A percentile compares a stretch with the other conserved stretches of the same genome.
phyloP scores from a whole-genome alignment of 2,888 invertebrate genomes.

The Oconnorella tubifera region DNA sequence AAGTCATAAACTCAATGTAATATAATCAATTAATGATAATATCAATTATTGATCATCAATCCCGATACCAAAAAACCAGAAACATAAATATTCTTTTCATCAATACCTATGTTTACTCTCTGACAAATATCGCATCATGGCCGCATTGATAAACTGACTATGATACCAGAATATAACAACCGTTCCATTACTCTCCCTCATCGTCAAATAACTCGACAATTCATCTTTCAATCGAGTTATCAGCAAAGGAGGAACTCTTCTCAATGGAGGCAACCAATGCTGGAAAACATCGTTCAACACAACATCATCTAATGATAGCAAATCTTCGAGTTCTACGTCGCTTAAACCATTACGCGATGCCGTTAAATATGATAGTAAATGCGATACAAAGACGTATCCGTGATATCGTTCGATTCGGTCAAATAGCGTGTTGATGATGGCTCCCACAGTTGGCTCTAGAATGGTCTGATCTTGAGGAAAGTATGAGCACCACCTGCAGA shows the following conservation, averaged over 20 bases:
- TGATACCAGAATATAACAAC: constrained; percentile 40
- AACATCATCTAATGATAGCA: constrained; percentile 36
- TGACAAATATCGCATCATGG: constrained; percentile 32
- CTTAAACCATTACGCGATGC: constrained; percentile 39
- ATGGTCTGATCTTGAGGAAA: constrained; percentile 18
- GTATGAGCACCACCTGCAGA: constrained; percentile 38
- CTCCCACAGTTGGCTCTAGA: constrained; percentile 38
- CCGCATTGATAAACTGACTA: constrained; percentile 36
- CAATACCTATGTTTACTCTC: constrained; percentile 17
- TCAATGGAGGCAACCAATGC: constrained; percentile 43
- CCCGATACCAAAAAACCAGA: too few species aligned
- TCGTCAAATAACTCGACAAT: constrained; percentile 38
- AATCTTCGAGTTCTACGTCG: constrained; percentile 40
- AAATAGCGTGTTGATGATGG: constrained; percentile 39
- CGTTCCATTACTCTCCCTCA: constrained; percentile 39
- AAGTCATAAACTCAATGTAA: too few species aligned
- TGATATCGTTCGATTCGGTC: constrained; percentile 37
- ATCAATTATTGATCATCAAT: too few species aligned
- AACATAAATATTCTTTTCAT: too few species aligned
- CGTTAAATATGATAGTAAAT: constrained; percentile 39
- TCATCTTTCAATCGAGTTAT: constrained; percentile 37
- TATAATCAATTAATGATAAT: too few species aligned
- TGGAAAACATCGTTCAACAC: constrained; percentile 39
- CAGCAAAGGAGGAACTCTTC: constrained; percentile 42
- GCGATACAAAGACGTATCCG: constrained; percentile 34